Evolutionary conservation across 2,797 vertebrate genomes (phyloP).

Genomic region (Monodelphis domestica): DNA sequence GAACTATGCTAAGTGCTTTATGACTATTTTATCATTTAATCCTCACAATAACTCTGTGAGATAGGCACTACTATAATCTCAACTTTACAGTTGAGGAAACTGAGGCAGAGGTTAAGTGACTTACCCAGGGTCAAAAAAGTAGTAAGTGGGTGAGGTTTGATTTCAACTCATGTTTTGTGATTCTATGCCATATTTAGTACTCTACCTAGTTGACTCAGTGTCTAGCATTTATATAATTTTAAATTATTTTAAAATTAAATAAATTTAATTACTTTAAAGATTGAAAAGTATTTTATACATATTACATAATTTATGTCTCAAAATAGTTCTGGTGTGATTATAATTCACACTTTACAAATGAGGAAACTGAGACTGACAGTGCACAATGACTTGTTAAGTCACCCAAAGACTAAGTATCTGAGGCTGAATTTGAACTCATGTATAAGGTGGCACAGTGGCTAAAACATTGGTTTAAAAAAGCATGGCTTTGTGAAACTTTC

Average conservation of each 20-base stretch:
- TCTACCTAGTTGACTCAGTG: neutral
- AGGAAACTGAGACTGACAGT: neutral
- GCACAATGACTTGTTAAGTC: neutral
- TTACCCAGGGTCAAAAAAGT: neutral
- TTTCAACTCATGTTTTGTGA: neutral
- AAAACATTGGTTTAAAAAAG: neutral
- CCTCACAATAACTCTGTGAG: neutral
- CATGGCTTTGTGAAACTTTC: conserved; percentile 16
- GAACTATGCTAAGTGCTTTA: neutral
- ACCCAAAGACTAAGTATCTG: neutral
- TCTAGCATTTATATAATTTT: neutral
- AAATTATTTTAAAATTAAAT: no score
- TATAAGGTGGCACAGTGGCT: neutral
- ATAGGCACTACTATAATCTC: no score
- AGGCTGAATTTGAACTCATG: neutral
- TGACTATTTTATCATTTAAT: neutral
- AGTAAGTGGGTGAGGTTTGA: neutral
- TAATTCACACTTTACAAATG: neutral
- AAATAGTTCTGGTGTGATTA: neutral
- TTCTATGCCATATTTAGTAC: neutral
- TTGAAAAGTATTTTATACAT: neutral
- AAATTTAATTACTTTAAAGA: neutral
- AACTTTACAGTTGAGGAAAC: no score
- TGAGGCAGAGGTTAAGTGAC: neutral
- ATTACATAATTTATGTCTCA: neutral